These are phyloP conservation scores for Drosophila villosipedis DNA, from an alignment of 2,888 invertebrate genomes.

Conservation along the genomic window DNA sequence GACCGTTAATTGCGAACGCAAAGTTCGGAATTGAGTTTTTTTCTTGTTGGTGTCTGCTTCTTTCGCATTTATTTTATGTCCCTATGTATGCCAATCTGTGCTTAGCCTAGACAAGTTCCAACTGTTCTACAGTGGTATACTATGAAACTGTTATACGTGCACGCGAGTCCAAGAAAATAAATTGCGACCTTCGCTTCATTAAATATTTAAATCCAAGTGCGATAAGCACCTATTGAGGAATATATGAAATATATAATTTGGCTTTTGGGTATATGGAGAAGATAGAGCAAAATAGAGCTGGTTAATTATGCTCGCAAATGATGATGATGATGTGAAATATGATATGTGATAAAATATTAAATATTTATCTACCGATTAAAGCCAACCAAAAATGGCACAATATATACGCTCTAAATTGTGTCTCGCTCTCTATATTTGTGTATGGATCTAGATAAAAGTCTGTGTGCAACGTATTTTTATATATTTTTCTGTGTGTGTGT, in stretches of 20 bases:
- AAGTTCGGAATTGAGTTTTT: slow-evolving; percentile 62
- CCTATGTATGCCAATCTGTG: slow-evolving; percentile 46
- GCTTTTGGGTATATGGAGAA: slow-evolving; percentile 14
- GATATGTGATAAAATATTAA: slow-evolving; percentile 30
- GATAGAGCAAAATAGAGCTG: slow-evolving; percentile 30
- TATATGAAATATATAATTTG: slow-evolving; percentile 20
- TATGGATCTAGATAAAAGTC: slow-evolving; percentile 42
- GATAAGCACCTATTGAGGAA: slow-evolving; percentile 52
- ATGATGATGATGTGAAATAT: slow-evolving; percentile 6
- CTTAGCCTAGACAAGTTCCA: slow-evolving; percentile 37
- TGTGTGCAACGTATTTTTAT: background rate
- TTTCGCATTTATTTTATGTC: slow-evolving; percentile 22
- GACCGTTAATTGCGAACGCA: slow-evolving; percentile 45
- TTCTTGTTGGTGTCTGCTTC: slow-evolving; percentile 15
- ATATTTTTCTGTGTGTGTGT: slow-evolving; percentile 20
- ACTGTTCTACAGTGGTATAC: slow-evolving; percentile 21
- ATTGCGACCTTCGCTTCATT: slow-evolving; percentile 56
- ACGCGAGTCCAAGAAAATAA: background rate
- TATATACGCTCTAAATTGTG: slow-evolving; percentile 31
- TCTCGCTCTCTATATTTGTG: slow-evolving; percentile 32
- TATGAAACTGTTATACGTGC: slow-evolving; percentile 38
- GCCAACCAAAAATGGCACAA: slow-evolving; percentile 51
- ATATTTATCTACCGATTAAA: slow-evolving; percentile 8
- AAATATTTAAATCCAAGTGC: slow-evolving; percentile 70
- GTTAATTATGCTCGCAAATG: slow-evolving; percentile 26